Evolutionary conservation across 2,797 vertebrate species (phyloP).

Genomic region (Prionace glauca): DNA sequence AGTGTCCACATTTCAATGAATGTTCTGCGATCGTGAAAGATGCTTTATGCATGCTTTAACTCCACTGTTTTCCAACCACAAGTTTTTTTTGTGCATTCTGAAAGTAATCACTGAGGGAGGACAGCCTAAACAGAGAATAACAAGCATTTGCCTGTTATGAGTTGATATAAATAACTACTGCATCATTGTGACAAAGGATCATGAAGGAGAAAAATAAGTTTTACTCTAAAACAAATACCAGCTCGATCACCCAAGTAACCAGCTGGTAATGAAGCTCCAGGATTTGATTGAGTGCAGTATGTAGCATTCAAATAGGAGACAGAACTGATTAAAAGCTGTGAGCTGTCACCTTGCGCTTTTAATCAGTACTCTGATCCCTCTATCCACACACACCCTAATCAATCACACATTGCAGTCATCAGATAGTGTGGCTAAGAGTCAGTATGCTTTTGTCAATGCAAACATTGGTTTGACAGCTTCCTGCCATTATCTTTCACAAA

Average conservation of each 20-base stretch:
- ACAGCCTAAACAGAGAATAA: neutral
- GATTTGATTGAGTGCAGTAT: constrained; percentile 4
- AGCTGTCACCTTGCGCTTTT: constrained; percentile 33
- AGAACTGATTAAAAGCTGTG: constrained; percentile 19
- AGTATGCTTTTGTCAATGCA: neutral
- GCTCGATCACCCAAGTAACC: neutral
- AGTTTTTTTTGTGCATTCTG: neutral
- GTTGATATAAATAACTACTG: constrained; percentile 19
- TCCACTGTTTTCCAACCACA: neutral
- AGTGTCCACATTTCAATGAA: neutral
- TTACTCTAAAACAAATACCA: neutral
- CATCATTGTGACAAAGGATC: constrained; percentile 26
- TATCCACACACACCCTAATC: neutral
- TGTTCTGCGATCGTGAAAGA: neutral
- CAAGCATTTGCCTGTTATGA: constrained; percentile 23
- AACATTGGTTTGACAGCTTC: neutral
- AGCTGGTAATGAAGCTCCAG: constrained; percentile 16
- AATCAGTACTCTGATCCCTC: constrained; percentile 11
- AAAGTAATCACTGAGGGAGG: neutral
- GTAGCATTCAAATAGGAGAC: neutral
- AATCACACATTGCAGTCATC: constrained; percentile 15
- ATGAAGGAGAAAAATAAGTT: constrained; percentile 24
- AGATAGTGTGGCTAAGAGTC: neutral
- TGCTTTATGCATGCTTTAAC: neutral
- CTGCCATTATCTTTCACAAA: neutral